Conservation (phyloP, 2,113 vertebrate genomes). For the zebrafish (Danio rerio) region DNA sequence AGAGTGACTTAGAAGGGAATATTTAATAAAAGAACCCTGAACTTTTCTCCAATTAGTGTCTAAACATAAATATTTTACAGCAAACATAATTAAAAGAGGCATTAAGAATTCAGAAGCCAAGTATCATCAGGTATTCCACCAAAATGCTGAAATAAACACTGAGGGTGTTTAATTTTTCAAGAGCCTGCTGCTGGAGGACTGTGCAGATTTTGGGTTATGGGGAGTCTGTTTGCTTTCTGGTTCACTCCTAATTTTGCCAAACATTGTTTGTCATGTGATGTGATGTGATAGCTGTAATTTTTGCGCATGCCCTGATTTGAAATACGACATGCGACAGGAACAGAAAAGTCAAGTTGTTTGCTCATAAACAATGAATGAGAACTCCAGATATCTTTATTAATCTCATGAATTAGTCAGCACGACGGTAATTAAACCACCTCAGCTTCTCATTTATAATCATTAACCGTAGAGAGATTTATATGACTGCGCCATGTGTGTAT, state of each 20-base stretch:
- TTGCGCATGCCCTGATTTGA: slow-evolving; percentile 26
- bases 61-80: slow-evolving; percentile 44
- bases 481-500: slow-evolving; percentile 18
- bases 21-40: slow-evolving; percentile 22
- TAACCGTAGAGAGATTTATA: slow-evolving; percentile 24
- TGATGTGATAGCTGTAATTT: slow-evolving; percentile 34
- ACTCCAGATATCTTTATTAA: slow-evolving; percentile 47
- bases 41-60: neutral
- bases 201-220: slow-evolving; percentile 1
- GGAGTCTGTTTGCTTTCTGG: slow-evolving; percentile 28
- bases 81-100: slow-evolving; percentile 40
- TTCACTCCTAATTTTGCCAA: slow-evolving; percentile 44
- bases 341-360: slow-evolving; percentile 50
- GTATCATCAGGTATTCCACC: slow-evolving; percentile 39
- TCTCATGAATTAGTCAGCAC: slow-evolving; percentile 32
- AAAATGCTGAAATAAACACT: slow-evolving; percentile 38
- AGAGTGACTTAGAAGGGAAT: slow-evolving; percentile 8
- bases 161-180: slow-evolving; percentile 39
- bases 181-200: neutral
- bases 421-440: slow-evolving; percentile 38
- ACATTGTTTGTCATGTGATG: slow-evolving; percentile 47
- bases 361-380: slow-evolving; percentile 44
- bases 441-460: slow-evolving; percentile 46
- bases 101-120: slow-evolving; percentile 16
- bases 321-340: slow-evolving; percentile 28